A percentile compares a stretch with the other conserved stretches of the same genome.
phyloP scores from a whole-genome alignment of 1,140 invertebrate species.

The Atopsyche davidsoni region DNA sequence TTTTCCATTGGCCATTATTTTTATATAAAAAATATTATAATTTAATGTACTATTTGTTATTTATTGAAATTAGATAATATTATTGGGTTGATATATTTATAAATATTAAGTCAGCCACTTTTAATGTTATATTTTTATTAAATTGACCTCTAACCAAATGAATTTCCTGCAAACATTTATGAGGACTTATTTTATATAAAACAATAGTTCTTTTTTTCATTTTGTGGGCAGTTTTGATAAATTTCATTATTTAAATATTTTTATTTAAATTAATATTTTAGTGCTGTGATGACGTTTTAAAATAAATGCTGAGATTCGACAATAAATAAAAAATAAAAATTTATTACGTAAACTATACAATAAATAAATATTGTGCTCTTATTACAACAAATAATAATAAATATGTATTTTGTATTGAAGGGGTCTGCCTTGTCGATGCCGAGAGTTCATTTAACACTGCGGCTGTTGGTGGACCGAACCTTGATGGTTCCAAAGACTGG shows the following conservation, averaged over 20 bases:
- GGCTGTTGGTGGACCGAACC: constrained; percentile 41
- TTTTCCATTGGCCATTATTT: too few species aligned
- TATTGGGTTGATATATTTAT: too few species aligned
- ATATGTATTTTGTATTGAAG: constrained; percentile 30
- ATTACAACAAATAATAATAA: neutral
- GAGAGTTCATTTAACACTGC: constrained; percentile 46
- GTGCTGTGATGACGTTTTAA: neutral
- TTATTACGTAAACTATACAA: neutral
- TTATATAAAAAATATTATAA: too few species aligned
- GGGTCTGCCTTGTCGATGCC: constrained; percentile 50
- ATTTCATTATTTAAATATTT: neutral
- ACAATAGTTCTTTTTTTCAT: too few species aligned
- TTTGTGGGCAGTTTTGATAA: neutral
- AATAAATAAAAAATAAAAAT: neutral
- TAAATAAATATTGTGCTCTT: neutral
- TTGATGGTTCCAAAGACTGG: constrained; percentile 49
- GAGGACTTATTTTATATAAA: too few species aligned
- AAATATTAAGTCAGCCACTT: too few species aligned
- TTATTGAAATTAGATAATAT: too few species aligned
- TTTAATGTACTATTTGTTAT: too few species aligned
- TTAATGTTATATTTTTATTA: too few species aligned
- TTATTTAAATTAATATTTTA: neutral
- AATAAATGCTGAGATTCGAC: neutral
- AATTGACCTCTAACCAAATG: too few species aligned
- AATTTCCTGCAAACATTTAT: too few species aligned